These are phyloP conservation scores for Scatophagus argus DNA, from an alignment of 2,113 vertebrate species.

Conservation along the genomic window DNA sequence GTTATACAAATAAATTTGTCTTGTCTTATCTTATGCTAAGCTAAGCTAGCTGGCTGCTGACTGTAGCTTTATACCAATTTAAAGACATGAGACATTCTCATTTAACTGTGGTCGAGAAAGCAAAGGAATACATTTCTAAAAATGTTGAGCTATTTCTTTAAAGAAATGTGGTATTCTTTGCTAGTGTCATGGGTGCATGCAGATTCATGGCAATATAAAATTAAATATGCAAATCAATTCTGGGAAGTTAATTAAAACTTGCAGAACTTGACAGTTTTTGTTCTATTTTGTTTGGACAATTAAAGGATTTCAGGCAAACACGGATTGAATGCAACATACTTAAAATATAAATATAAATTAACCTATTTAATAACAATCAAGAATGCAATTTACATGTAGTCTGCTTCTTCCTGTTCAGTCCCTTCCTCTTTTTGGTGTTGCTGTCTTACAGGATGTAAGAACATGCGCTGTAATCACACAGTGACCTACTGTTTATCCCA, in stretches of 20 bases:
- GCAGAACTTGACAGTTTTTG: neutral
- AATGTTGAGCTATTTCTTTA: neutral
- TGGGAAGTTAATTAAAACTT: neutral
- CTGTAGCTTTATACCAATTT: neutral
- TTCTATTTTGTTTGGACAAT: neutral
- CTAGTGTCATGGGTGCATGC: no score
- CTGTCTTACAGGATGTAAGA: slow-evolving; percentile 55
- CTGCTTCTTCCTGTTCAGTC: neutral
- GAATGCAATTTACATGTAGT: neutral
- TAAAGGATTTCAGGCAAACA: neutral
- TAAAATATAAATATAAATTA: slow-evolving; percentile 7
- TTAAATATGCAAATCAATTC: slow-evolving; percentile 8
- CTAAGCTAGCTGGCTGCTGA: neutral
- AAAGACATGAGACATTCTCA: neutral
- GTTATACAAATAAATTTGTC: no score
- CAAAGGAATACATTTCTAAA: neutral
- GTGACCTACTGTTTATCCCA: slow-evolving; percentile 75
- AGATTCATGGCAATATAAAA: neutral
- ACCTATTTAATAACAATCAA: no score
- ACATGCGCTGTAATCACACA: slow-evolving; percentile 60
- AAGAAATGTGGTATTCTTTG: neutral
- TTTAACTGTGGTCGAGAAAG: neutral
- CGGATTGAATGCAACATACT: neutral
- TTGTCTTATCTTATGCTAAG: no score
- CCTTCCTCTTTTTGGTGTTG: slow-evolving; percentile 18